These are phyloP conservation scores for Diprion similis DNA, from an alignment of 1,140 invertebrate species.

Conservation along the genomic window DNA sequence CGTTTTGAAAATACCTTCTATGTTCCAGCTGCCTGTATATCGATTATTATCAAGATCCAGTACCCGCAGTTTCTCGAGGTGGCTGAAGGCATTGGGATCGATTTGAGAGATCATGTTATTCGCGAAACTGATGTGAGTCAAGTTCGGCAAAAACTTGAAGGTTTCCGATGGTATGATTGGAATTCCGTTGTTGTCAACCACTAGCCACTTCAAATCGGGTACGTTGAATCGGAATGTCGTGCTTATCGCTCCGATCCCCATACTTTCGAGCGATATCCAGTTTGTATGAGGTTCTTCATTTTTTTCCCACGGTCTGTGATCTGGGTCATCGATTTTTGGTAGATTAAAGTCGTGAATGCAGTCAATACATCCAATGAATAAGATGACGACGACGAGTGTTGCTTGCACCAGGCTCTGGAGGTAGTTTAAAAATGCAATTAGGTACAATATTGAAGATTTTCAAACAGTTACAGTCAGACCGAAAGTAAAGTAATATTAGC, in stretches of 20 bases:
- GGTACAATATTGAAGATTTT: too few relatives aligned
- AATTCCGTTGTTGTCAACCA: not conserved
- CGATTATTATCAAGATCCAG: not conserved
- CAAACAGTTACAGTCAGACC: too few relatives aligned
- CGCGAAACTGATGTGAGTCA: not conserved
- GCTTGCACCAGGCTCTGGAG: too few relatives aligned
- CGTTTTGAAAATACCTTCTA: not conserved
- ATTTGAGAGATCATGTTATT: not conserved
- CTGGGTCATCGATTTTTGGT: too few relatives aligned
- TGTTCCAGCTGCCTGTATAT: not conserved
- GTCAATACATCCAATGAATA: too few relatives aligned
- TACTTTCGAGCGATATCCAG: not conserved
- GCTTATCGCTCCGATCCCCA: not conserved
- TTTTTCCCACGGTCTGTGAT: not conserved
- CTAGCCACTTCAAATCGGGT: not conserved
- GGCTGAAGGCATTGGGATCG: not conserved
- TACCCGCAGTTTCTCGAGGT: not conserved
- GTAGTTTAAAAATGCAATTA: too few relatives aligned
- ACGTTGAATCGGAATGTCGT: not conserved
- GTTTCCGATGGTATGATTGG: not conserved
- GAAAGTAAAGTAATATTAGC: too few relatives aligned
- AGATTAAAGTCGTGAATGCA: too few relatives aligned
- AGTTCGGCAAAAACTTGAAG: not conserved
- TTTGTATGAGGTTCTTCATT: not conserved
- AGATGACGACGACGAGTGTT: too few relatives aligned